Evolutionary conservation across 2,888 invertebrate genomes (phyloP).

Genomic region (Lepetodrilus schrolli): DNA sequence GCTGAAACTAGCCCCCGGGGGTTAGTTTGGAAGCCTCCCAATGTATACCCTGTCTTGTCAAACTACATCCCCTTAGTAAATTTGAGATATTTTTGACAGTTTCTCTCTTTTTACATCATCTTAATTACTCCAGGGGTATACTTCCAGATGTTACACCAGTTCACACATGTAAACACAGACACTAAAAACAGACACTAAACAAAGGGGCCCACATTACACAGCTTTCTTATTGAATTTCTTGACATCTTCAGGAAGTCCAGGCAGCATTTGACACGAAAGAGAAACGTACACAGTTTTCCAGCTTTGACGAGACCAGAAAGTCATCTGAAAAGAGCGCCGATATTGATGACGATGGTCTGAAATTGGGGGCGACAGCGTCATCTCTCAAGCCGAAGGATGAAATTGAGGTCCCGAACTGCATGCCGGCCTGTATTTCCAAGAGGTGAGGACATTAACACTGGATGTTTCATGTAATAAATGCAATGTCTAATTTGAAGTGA

Average conservation of each 20-base stretch:
- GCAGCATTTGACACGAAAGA: slow-evolving; percentile 49
- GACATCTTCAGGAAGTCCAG: slow-evolving; percentile 43
- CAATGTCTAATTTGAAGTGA: too few species aligned
- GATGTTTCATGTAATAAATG: too few species aligned
- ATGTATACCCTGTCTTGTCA: too few species aligned
- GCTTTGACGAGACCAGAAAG: slow-evolving; percentile 49
- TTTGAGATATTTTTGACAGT: neutral
- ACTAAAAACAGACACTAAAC: too few species aligned
- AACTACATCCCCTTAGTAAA: too few species aligned
- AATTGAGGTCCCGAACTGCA: slow-evolving; percentile 56
- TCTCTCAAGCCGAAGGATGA: slow-evolving; percentile 44
- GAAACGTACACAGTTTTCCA: slow-evolving; percentile 53
- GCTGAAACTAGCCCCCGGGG: too few species aligned
- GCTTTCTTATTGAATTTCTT: neutral
- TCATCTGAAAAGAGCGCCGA: slow-evolving; percentile 29
- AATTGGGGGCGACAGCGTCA: slow-evolving; percentile 59
- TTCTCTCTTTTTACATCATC: neutral
- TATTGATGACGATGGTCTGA: slow-evolving; percentile 36
- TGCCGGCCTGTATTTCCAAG: slow-evolving; percentile 46
- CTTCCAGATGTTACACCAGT: neutral
- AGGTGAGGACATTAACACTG: too few species aligned
- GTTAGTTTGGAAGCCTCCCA: too few species aligned
- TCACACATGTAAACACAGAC: too few species aligned
- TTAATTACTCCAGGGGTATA: neutral
- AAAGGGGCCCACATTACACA: too few species aligned